A percentile compares a stretch with the other conserved stretches of the same genome.
phyloP scores from a whole-genome alignment of 2,888 invertebrate genomes.

The Dusona sp. region DNA sequence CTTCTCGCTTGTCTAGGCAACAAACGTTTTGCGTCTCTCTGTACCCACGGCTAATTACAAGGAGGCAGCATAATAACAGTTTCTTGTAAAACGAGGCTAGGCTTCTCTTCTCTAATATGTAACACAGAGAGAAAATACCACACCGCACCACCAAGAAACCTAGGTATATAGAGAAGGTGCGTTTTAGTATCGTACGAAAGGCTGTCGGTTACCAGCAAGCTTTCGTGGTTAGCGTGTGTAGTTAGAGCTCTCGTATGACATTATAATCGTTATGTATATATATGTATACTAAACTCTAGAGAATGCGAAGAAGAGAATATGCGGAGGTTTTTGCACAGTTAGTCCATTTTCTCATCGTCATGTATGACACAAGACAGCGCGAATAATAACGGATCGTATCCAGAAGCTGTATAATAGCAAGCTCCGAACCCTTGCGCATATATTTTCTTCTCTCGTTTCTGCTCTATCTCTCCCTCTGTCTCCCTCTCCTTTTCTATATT shows the following conservation, averaged over 20 bases:
- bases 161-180: background rate
- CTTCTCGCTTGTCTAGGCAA: conserved; percentile 57
- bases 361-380: conserved; percentile 70
- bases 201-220: conserved; percentile 78
- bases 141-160: conserved; percentile 14
- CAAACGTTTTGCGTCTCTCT: conserved; percentile 58
- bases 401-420: conserved; percentile 71
- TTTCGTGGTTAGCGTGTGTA: conserved; percentile 72
- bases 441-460: conserved; percentile 44
- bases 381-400: conserved; percentile 76
- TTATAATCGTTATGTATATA: conserved; percentile 2
- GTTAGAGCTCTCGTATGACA: conserved; percentile 28
- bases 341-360: conserved; percentile 65
- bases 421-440: conserved; percentile 9
- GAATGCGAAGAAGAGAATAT: conserved; percentile 30
- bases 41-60: conserved; percentile 79
- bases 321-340: conserved; percentile 71
- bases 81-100: conserved; percentile 73
- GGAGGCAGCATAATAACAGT: conserved; percentile 75
- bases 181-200: conserved; percentile 46
- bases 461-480: conserved; percentile 48
- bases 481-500: conserved; percentile 71
- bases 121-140: conserved; percentile 48
- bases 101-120: conserved; percentile 49
- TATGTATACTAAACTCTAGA: conserved; percentile 5